Conservation (phyloP, 2,113 vertebrate species). For the Catagonus wagneri region DNA sequence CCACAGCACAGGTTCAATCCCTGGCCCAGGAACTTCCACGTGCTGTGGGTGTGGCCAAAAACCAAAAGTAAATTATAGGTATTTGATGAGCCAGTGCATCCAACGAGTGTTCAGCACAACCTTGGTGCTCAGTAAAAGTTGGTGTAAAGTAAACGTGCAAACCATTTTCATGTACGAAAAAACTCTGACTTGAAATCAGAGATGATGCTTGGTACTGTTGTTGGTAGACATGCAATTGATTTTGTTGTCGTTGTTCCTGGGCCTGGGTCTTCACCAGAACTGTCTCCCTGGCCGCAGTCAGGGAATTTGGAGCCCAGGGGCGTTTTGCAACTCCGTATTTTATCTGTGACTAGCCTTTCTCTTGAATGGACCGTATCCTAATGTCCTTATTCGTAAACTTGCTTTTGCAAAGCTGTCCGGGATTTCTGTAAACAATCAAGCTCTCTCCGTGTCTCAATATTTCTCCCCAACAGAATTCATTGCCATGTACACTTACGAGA, state of each 20-base stretch:
- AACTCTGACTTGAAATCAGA: rapidly evolving
- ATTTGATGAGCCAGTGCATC: not conserved
- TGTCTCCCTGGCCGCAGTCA: not conserved
- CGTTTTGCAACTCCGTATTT: not conserved
- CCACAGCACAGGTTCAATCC: too few relatives aligned
- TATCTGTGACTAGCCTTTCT: constrained; percentile 49
- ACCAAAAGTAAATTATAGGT: not conserved
- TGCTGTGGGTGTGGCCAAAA: too few relatives aligned
- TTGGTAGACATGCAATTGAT: not conserved
- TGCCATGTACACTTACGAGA: constrained; percentile 99
- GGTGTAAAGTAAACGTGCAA: not conserved
- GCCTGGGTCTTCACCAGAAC: not conserved
- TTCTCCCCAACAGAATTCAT: constrained; percentile 92
- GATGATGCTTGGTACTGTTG: not conserved
- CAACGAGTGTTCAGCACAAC: too few relatives aligned
- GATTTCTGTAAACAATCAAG: constrained; percentile 74
- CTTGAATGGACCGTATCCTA: constrained; percentile 26
- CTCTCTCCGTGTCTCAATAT: constrained; percentile 79
- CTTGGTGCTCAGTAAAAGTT: not conserved
- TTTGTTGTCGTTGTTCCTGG: not conserved
- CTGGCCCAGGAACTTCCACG: too few relatives aligned
- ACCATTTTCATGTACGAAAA: not conserved
- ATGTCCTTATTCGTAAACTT: constrained; percentile 67
- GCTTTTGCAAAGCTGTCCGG: constrained; percentile 71
- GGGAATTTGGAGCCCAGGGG: not conserved